phyloP scores from a whole-genome alignment of 2,797 vertebrate genomes.

The Enteromius fasciolatus region DNA sequence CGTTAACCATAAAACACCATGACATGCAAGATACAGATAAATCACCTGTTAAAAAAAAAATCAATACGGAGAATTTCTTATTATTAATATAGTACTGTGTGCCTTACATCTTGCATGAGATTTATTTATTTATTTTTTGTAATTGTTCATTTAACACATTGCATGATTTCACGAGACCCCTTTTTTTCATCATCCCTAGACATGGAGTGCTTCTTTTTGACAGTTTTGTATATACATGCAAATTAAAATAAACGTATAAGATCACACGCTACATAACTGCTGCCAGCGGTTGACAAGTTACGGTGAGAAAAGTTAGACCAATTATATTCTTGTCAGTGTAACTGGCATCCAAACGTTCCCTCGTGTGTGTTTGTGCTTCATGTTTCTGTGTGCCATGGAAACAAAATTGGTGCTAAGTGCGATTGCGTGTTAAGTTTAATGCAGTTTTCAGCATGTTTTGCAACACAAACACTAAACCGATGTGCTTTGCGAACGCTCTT shows the following conservation, averaged over 20 bases:
- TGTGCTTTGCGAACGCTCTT: not conserved
- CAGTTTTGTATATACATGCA: slow-evolving; percentile 48
- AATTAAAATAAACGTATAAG: slow-evolving; percentile 16
- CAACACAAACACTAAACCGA: slow-evolving; percentile 14
- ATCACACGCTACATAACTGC: slow-evolving; percentile 37
- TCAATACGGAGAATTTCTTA: not conserved
- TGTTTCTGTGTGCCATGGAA: slow-evolving; percentile 27
- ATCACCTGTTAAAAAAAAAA: not conserved
- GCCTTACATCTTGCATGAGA: not conserved
- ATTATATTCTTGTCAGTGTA: not conserved
- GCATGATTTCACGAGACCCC: not conserved
- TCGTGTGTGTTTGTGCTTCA: slow-evolving; percentile 11
- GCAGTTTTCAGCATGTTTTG: slow-evolving; percentile 15
- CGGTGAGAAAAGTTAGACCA: slow-evolving; percentile 9
- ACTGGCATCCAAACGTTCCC: not conserved
- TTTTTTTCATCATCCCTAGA: slow-evolving; percentile 40
- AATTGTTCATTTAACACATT: not conserved
- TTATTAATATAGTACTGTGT: not conserved
- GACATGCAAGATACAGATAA: not conserved
- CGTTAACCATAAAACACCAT: not conserved
- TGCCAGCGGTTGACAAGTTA: slow-evolving; percentile 29
- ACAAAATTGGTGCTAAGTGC: slow-evolving; percentile 3
- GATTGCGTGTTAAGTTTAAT: slow-evolving; percentile 12
- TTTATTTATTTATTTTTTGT: too few relatives aligned
- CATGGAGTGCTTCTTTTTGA: slow-evolving; percentile 57